Evolutionary conservation across 2,113 vertebrate species (phyloP).

Genomic region (Kryptolebias marmoratus): DNA sequence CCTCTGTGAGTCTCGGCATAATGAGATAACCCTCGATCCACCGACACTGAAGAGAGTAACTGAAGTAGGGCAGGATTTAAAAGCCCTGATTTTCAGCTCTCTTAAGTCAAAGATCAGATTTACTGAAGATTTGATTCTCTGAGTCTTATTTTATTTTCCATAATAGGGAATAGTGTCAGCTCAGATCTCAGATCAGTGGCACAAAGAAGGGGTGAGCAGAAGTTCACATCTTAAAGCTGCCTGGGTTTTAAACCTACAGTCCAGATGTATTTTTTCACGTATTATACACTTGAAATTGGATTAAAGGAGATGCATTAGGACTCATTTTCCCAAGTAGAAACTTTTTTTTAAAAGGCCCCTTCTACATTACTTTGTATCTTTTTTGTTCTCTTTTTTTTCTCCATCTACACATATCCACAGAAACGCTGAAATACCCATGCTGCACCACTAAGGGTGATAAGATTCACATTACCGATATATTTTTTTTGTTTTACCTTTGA

Average conservation of each 20-base stretch:
- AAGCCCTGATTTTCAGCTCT: slow-evolving; percentile 52
- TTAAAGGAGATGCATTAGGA: not conserved
- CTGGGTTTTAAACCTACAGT: not conserved
- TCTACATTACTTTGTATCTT: too few species aligned
- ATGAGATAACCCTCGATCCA: slow-evolving; percentile 63
- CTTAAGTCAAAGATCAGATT: slow-evolving; percentile 47
- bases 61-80: slow-evolving; percentile 60
- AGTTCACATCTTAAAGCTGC: not conserved
- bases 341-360: too few species aligned
- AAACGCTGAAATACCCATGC: too few species aligned
- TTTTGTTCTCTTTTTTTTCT: too few species aligned
- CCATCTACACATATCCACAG: too few species aligned
- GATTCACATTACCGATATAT: too few species aligned
- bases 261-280: not conserved
- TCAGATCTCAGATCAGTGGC: slow-evolving; percentile 7
- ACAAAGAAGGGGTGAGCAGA: not conserved
- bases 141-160: slow-evolving; percentile 1
- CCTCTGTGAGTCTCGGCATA: slow-evolving; percentile 25
- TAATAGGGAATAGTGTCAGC: slow-evolving; percentile 6
- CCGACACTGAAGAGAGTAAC: slow-evolving; percentile 38
- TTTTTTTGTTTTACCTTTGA: too few species aligned
- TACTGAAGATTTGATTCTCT: slow-evolving; percentile 26
- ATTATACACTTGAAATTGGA: not conserved
- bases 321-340: too few species aligned
- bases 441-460: too few species aligned